These are phyloP conservation scores for Pipra filicauda DNA, from an alignment of 2,113 vertebrate genomes.

Conservation along the genomic window DNA sequence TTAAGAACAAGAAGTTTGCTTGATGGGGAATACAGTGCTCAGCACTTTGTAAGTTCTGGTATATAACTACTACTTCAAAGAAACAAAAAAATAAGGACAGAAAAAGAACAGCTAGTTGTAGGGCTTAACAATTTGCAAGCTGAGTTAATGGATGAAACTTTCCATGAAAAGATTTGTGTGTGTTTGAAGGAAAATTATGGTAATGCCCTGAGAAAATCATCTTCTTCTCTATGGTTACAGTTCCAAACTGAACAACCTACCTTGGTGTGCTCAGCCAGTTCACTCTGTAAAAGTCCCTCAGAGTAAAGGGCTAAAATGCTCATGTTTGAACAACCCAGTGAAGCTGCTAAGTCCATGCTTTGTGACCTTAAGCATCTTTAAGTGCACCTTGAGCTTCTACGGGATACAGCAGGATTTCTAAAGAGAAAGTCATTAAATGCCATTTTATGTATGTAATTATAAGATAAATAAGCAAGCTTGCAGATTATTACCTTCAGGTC, in stretches of 20 bases:
- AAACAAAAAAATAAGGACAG: background rate
- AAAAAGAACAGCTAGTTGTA: background rate
- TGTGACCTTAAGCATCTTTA: background rate
- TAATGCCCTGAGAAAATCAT: background rate
- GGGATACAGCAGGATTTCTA: background rate
- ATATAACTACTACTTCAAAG: background rate
- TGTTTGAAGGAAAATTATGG: background rate
- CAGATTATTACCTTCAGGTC: background rate
- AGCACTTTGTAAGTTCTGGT: background rate
- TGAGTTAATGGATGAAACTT: background rate
- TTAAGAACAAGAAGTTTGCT: slow-evolving; percentile 34
- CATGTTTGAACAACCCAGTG: background rate
- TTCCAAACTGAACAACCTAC: background rate
- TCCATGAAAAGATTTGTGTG: background rate
- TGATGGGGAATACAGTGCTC: background rate
- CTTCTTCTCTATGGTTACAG: background rate
- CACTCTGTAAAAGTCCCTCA: background rate
- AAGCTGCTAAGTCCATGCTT: background rate
- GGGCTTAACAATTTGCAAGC: background rate
- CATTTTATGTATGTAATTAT: background rate
- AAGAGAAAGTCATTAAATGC: background rate
- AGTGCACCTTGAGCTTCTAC: background rate
- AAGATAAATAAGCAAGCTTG: background rate
- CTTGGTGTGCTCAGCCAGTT: background rate
- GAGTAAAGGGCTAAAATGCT: background rate